Evolutionary conservation across 2,888 invertebrate species (phyloP).

Genomic region (Chrysina gloriosa): DNA sequence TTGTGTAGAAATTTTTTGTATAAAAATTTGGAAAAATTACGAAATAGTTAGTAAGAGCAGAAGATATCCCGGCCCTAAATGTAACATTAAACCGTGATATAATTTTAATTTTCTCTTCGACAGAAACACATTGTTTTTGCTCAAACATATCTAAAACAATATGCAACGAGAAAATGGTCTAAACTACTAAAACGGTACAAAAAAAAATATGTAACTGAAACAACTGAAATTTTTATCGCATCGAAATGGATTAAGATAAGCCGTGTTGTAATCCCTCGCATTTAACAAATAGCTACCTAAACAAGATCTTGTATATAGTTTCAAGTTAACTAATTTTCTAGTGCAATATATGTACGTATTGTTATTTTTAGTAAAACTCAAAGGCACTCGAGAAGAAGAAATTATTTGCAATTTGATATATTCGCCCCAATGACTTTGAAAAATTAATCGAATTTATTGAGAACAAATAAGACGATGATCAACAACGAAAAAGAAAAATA

Average conservation of each 20-base stretch:
- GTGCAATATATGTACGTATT: slow-evolving; percentile 33
- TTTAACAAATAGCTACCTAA: slow-evolving; percentile 9
- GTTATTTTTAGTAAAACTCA: slow-evolving; percentile 12
- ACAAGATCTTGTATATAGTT: slow-evolving; percentile 22
- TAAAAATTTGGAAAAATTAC: too few relatives aligned
- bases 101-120: too few relatives aligned
- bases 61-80: too few relatives aligned
- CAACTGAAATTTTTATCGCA: slow-evolving; percentile 15
- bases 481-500: slow-evolving; percentile 29
- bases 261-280: slow-evolving; percentile 17
- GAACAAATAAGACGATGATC: not conserved
- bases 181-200: slow-evolving; percentile 35
- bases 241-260: slow-evolving; percentile 22
- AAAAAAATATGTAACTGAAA: slow-evolving; percentile 24
- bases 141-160: not conserved
- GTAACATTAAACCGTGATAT: too few relatives aligned
- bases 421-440: not conserved
- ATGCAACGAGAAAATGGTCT: slow-evolving; percentile 34
- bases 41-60: too few relatives aligned
- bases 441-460: slow-evolving; percentile 29
- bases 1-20: too few relatives aligned
- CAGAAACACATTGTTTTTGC: too few relatives aligned
- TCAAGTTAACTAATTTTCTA: slow-evolving; percentile 23
- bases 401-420: not conserved
- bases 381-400: not conserved